Conservation (phyloP, 2,797 vertebrate genomes). For the Basileuterus tristriatus region DNA sequence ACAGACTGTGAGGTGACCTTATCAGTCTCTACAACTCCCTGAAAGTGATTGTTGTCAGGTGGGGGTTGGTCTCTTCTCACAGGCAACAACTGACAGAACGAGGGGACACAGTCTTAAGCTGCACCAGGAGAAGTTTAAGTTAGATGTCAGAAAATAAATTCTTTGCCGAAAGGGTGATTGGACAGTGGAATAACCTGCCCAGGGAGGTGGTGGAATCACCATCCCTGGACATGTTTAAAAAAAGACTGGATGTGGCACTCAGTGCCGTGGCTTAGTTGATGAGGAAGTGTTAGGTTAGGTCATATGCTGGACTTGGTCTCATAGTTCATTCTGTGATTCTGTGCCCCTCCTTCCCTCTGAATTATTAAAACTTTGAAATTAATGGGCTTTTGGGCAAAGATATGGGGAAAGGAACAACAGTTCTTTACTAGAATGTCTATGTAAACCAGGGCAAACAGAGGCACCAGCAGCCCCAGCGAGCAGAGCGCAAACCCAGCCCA, state of each 20-base stretch:
- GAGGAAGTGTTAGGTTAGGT: background rate
- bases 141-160: background rate
- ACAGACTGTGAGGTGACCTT: background rate
- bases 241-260: background rate
- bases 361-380: background rate
- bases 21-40: background rate
- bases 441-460: too few species aligned
- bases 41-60: background rate
- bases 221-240: background rate
- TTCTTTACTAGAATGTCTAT: background rate
- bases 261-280: background rate
- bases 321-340: background rate
- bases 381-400: background rate
- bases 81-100: background rate
- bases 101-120: background rate
- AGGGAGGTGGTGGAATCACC: background rate
- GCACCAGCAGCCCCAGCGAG: too few species aligned
- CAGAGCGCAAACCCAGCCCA: too few species aligned
- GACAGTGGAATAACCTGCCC: background rate
- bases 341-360: background rate
- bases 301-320: background rate
- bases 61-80: background rate
- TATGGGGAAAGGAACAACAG: background rate
- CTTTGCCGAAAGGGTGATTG: background rate
- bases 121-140: background rate